Evolutionary conservation across 2,888 invertebrate genomes (phyloP), one percentile per base, ranked within the genome.

Genomic region (Melanargia galathea): DNA sequence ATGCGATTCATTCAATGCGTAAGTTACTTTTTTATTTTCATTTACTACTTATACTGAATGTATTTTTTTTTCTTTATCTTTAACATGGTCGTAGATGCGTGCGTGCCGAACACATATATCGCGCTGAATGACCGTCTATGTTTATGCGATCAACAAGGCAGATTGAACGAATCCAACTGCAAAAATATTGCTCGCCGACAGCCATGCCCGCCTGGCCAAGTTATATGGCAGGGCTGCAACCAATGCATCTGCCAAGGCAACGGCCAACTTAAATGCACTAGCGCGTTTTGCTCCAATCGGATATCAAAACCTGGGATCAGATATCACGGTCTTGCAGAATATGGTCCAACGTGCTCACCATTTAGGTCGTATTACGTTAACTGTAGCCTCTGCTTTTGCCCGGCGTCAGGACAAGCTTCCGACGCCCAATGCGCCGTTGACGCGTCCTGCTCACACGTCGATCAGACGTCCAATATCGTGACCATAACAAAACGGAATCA

Each of bases 361-460:
- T 84, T 83, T 52, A 80, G 77, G 54, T 80, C 84, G 1, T 90
- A 88, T 62, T 86, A 84, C 66, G 66, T 87, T 0, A 85, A 89
- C 57, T 91, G 91, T 62, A 86, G 79, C 56, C 72, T 88, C 0
- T 91, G 91, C 52, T 73, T 84, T 1, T 91, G 91, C 61, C 84
- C 90, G 18, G 82, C 80, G 0, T 83, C 87, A 2, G 90, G 89
- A 0, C 73, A 68, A 46, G 80, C 83, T 51, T 68, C 73, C 0
- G 83, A 86, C 55, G 84, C 86, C 0, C 76, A 79, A 0, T 93
- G 93, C 66, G 83, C 84, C 5, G 70, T 71, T 26, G 86, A 89
- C 51, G 70, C 75, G 0, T 85, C 87, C 0, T 90, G 90, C 54
- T 69, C 76, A 1, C n/a, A n/a, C n/a, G 64, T 75, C 3, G 70